Evolutionary conservation across 1,140 invertebrate genomes (phyloP), one percentile per base, ranked within the genome.

Genomic region (Oreohelix idahoensis): DNA sequence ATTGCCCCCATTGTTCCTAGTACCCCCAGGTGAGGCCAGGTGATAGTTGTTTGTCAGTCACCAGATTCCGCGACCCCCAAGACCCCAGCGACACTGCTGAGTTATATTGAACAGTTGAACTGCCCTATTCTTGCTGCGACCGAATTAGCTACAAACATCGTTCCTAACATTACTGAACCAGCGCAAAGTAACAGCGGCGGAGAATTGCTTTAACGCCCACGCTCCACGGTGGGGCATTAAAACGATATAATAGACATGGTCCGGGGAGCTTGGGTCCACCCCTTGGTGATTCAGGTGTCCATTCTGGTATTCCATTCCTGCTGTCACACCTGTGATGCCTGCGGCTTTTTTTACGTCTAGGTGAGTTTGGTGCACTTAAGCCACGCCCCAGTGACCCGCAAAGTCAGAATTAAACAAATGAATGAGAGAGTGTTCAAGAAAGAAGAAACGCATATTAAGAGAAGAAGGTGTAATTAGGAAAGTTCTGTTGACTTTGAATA

Each of bases 11-110:
- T 58, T 10, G 10, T 58, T 26, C 51, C 17, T 23, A 4, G 17
- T 58, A 58, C 51, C 51, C 51, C 51, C 51, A 58, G 51, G 51
- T 58, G 51, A 58, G 51, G 23, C 51, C 51, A 58, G 51, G 51
- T 58, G 51, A 26, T 26, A 58, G 1, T 10, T 58, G 20, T 58
- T 58, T 58, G 51, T 58, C 51, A 10, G 51, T 23, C 51, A 58
- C 26, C 51, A 26, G 4, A 58, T 58, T 58, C 51, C 51, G 17
- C 2, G 4, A 58, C 51, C 23, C 51, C 51, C 51, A 23, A 11
- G 51, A 26, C 51, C 8, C 23, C 26, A 20, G 2, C 51, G 10
- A 58, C 51, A 58, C 51, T 26, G 51, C 51, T 58, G 51, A 58
- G 51, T 20, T 15, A 20, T 23, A 26, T 10, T 23, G 26, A 58